Evolutionary conservation across 2,797 vertebrate species (phyloP).

Genomic region (Tokudaia tokunoshimensis): DNA sequence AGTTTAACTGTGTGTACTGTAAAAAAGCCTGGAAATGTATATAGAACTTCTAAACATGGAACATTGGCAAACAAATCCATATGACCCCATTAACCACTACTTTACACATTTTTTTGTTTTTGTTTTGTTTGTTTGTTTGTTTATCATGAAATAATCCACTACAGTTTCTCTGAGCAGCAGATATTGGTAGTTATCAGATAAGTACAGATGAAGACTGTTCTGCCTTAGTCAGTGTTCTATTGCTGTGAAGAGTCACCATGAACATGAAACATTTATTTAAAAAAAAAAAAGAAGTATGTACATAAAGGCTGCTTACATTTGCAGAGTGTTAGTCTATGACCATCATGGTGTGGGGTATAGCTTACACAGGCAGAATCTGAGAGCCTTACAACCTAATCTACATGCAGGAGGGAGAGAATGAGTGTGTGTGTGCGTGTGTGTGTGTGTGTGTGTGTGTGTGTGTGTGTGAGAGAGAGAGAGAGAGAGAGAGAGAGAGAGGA

Average conservation of each 20-base stretch:
- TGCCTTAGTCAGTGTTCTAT: too few species aligned
- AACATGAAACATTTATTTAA: neutral
- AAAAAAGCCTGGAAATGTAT: neutral
- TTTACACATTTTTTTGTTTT: neutral
- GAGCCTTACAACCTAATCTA: neutral
- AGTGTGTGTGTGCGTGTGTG: too few species aligned
- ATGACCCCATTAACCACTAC: neutral
- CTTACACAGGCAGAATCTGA: neutral
- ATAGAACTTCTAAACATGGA: neutral
- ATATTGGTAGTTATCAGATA: slow-evolving; percentile 13
- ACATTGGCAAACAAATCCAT: neutral
- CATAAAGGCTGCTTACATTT: neutral
- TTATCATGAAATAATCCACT: neutral
- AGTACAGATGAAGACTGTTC: neutral
- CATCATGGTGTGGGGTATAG: too few species aligned
- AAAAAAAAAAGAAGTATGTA: neutral
- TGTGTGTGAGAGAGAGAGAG: neutral
- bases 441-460: too few species aligned
- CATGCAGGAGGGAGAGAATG: neutral
- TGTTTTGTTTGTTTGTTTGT: neutral
- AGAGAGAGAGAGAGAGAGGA: neutral
- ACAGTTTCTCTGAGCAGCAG: neutral
- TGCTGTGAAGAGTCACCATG: neutral
- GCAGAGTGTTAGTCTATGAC: neutral
- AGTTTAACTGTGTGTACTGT: neutral